Conservation (phyloP, 2,888 invertebrate genomes). For the Ctena decussata region DNA sequence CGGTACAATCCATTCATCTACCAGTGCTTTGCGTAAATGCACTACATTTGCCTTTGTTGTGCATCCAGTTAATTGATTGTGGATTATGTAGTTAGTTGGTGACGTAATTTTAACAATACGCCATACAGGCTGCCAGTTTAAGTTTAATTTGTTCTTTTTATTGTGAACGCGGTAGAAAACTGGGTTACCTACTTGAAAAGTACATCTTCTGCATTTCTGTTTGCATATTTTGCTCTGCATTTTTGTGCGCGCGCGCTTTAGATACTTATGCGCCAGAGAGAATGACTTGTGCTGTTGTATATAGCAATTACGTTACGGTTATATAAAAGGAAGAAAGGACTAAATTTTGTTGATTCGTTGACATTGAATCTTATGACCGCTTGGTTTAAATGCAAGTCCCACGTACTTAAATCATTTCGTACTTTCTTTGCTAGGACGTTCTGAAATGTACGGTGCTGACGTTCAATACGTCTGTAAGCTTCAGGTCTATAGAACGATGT, state of each 20-base stretch:
- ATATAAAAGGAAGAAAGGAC: slow-evolving; percentile 50
- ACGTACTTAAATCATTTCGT: too few relatives aligned
- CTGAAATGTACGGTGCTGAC: too few relatives aligned
- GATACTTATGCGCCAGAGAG: slow-evolving; percentile 16
- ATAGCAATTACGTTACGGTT: too few relatives aligned
- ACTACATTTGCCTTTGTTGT: too few relatives aligned
- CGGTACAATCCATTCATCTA: too few relatives aligned
- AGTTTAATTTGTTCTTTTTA: slow-evolving; percentile 38
- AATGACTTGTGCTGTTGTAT: slow-evolving; percentile 54
- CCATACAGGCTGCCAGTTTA: slow-evolving; percentile 54
- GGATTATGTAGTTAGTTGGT: slow-evolving; percentile 33
- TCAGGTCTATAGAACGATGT: too few relatives aligned
- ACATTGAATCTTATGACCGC: too few relatives aligned
- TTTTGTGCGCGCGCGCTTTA: slow-evolving; percentile 40
- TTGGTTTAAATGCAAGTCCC: slow-evolving; percentile 40
- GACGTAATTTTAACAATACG: slow-evolving; percentile 42
- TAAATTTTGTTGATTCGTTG: too few relatives aligned
- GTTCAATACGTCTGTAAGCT: too few relatives aligned
- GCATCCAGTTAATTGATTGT: slow-evolving; percentile 31
- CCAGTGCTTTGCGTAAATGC: too few relatives aligned
- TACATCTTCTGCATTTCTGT: slow-evolving; percentile 40
- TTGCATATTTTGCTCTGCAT: slow-evolving; percentile 43
- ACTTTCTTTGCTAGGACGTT: too few relatives aligned
- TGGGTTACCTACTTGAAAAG: slow-evolving; percentile 47
- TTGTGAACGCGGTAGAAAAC: too few relatives aligned